Base-by-base conservation (phyloP, 1,140 invertebrate genomes). In the Eubasilissa regina region DNA sequence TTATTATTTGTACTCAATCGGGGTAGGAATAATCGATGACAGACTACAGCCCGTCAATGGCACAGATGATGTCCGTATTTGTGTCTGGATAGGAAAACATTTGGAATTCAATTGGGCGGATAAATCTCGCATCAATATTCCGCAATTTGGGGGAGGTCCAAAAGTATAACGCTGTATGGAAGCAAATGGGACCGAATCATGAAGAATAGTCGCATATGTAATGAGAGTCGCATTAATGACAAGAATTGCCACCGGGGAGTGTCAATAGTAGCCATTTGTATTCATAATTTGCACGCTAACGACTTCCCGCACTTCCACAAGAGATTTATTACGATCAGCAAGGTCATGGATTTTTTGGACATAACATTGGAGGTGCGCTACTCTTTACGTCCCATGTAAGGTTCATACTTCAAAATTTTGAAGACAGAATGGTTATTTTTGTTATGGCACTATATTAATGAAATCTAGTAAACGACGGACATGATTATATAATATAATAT, bases 21-120 rank as follows among this genome's bases (percentile, higher is more conserved):
- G 45, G 25, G 45, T 55, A 74, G 13, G 64, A 60, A 45, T 48
- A 75, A 64, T 75, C 74, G 74, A 75, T 75, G 56, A 62, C 58
- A 75, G 53, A 56, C 53, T 74, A 45, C 44, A 19, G 55, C 17
- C 72, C 17, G 55, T 43, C 51, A 56, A 58, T 74, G 35, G 53
- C 12, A 58, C 19, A 60, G 55, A 73, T 60, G 74, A 75, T 75
- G 74, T 48, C 45, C 74, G 17, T 58, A 62, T 75, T 60, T 75
- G 55, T 56, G 35, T 56, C 72, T 56, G 72, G 25, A 25, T 15
- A 21, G 53, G 15, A 45, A 35, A 64, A 75, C 58, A 56, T 56
- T 62, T 75, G 13, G 35, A 51, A 64, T 64, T 75, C 74, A 75
- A 75, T 75, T 75, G 74, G 74, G 74, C 58, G 74, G 74, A 64